A percentile compares a stretch with the other conserved stretches of the same genome.
Conservation (phyloP, 2,888 invertebrate species). For the Pasiphila rectangulata region DNA sequence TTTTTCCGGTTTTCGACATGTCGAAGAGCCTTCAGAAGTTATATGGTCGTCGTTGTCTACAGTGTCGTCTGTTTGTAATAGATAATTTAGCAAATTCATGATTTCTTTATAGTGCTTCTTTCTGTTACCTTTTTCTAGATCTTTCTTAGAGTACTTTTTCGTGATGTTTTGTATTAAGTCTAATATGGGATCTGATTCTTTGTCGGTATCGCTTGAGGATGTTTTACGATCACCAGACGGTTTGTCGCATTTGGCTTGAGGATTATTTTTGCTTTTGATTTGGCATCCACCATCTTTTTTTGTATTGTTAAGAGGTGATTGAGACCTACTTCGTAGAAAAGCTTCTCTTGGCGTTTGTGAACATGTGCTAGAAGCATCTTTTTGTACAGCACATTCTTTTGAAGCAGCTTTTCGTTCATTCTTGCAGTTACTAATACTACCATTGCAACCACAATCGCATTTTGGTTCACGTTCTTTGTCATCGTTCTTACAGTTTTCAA, state of each 20-base stretch:
- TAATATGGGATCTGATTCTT: slow-evolving; percentile 51
- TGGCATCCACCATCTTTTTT: slow-evolving; percentile 3
- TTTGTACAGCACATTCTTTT: slow-evolving; percentile 36
- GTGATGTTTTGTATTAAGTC: slow-evolving; percentile 67
- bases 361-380: slow-evolving; percentile 17
- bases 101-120: slow-evolving; percentile 72
- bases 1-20: slow-evolving; percentile 15
- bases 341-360: slow-evolving; percentile 1
- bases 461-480: neutral
- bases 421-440: neutral
- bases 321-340: too few species aligned
- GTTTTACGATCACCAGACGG: slow-evolving; percentile 10
- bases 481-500: neutral
- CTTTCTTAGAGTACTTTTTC: slow-evolving; percentile 65
- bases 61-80: slow-evolving; percentile 67
- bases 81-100: slow-evolving; percentile 61
- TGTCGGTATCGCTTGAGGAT: slow-evolving; percentile 21
- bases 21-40: slow-evolving; percentile 15
- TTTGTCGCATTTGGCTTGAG: slow-evolving; percentile 6
- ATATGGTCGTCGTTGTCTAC: slow-evolving; percentile 39
- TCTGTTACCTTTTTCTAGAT: slow-evolving; percentile 53
- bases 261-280: too few species aligned
- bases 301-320: slow-evolving; percentile 1
- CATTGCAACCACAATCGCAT: too few species aligned
- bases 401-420: neutral